Percentiles rank a stretch among this genome's conserved stretches.
Evolutionary conservation across 2,888 invertebrate species (phyloP).

Genomic region (Ophion ventricosus): DNA sequence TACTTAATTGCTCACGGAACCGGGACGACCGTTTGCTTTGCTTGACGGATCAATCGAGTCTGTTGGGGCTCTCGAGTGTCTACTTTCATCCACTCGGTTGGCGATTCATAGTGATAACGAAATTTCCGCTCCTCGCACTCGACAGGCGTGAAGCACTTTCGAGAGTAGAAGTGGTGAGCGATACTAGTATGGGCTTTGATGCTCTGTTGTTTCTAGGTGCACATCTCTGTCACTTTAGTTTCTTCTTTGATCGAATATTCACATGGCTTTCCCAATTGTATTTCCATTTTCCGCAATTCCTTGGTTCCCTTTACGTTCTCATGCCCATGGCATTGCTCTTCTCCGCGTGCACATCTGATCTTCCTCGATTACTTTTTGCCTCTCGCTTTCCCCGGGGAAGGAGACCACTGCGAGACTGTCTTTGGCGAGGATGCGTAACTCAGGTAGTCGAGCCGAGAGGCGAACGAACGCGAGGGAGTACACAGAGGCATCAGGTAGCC

Average conservation of each 20-base stretch:
- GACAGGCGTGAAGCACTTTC: neutral
- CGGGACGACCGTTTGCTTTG: neutral
- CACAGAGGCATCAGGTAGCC: conserved; percentile 66
- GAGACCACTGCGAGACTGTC: conserved; percentile 1
- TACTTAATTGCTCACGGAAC: neutral
- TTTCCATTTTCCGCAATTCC: conserved; percentile 9
- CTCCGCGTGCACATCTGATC: too few relatives aligned
- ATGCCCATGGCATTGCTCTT: neutral
- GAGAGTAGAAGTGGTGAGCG: neutral
- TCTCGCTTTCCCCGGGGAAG: conserved; percentile 38
- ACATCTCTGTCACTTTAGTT: neutral
- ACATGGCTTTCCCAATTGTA: neutral
- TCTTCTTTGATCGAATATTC: neutral
- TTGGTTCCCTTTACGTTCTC: conserved; percentile 32
- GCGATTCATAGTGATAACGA: conserved; percentile 5
- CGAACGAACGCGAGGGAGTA: conserved; percentile 52
- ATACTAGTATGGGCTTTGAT: neutral
- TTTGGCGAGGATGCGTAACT: conserved; percentile 66
- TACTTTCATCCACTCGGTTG: neutral
- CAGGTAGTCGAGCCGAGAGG: conserved; percentile 64
- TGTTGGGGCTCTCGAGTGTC: conserved; percentile 4
- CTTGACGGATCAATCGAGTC: neutral
- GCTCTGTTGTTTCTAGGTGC: neutral
- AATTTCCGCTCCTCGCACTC: neutral
- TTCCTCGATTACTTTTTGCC: conserved; percentile 28